Evolutionary conservation across 2,797 vertebrate species (phyloP).

Genomic region (Sebastes matsubarae): DNA sequence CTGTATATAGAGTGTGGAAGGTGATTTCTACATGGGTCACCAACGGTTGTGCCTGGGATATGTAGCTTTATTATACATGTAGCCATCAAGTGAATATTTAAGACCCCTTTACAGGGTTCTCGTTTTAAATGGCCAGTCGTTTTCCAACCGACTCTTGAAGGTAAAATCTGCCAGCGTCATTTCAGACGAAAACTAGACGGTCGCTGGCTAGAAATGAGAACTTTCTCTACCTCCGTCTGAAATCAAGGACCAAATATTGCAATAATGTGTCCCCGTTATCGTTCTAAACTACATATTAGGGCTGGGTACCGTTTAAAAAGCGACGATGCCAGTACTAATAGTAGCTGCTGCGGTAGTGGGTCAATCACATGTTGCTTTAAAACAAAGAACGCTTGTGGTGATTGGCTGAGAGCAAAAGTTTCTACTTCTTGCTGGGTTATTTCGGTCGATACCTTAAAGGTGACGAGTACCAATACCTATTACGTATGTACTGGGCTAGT

Average conservation of each 20-base stretch:
- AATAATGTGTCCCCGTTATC: no score
- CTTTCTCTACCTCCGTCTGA: neutral
- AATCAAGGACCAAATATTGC: neutral
- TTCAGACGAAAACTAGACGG: neutral
- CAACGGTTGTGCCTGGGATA: neutral
- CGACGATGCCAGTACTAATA: no score
- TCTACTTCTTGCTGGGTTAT: fast-evolving
- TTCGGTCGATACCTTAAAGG: neutral
- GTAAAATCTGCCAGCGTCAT: neutral
- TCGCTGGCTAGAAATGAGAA: neutral
- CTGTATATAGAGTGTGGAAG: neutral
- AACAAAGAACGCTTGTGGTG: neutral
- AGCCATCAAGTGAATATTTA: neutral
- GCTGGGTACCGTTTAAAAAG: no score
- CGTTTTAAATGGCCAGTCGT: neutral
- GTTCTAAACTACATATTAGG: no score
- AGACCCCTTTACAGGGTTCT: neutral
- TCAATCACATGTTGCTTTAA: no score
- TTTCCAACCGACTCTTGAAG: neutral
- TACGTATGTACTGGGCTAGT: neutral
- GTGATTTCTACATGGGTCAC: neutral
- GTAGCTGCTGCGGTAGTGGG: no score
- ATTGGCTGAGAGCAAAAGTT: neutral
- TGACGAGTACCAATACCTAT: neutral
- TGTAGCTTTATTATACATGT: neutral